A percentile compares a stretch with the other conserved stretches of the same genome.
Evolutionary conservation across 1,140 invertebrate species (phyloP).

Genomic region (Akabosia matsudoensis): DNA sequence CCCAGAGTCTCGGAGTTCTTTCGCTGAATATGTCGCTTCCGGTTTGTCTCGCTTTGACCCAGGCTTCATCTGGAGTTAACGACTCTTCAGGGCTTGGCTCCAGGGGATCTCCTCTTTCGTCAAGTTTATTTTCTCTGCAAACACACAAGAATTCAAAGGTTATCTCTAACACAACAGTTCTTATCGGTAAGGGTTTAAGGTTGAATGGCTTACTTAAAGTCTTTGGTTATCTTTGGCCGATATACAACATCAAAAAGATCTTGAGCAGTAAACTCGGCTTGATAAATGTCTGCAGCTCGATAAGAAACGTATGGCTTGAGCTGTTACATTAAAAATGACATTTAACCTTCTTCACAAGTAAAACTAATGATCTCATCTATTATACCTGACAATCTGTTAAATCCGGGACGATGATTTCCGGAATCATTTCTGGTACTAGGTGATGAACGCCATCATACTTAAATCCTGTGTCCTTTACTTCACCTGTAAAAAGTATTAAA

Average conservation of each 20-base stretch:
- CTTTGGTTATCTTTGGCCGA: constrained; percentile 71
- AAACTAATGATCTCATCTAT: no score
- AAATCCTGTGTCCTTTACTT: constrained; percentile 63
- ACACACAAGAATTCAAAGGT: no score
- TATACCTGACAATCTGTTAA: constrained; percentile 67
- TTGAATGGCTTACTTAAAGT: constrained; percentile 59
- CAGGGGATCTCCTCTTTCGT: constrained; percentile 59
- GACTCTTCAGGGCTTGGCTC: constrained; percentile 70
- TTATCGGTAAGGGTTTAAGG: not conserved
- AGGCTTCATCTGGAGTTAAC: constrained; percentile 68
- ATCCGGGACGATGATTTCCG: constrained; percentile 87
- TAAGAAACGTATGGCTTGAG: constrained; percentile 94
- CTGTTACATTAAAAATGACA: constrained; percentile 48
- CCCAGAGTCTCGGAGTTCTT: constrained; percentile 40
- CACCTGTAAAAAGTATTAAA: constrained; percentile 53
- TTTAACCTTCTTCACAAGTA: not conserved
- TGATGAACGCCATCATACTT: constrained; percentile 58
- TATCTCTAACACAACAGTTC: not conserved
- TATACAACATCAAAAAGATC: constrained; percentile 82
- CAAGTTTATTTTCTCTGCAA: constrained; percentile 62
- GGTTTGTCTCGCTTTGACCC: constrained; percentile 63
- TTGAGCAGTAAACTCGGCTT: constrained; percentile 76
- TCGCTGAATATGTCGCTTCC: constrained; percentile 71
- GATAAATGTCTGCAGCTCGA: constrained; percentile 65
- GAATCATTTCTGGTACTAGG: constrained; percentile 80